Base-by-base conservation (phyloP, 92 coral and sea anemone genomes). In the Epizoanthus scotinus region DNA sequence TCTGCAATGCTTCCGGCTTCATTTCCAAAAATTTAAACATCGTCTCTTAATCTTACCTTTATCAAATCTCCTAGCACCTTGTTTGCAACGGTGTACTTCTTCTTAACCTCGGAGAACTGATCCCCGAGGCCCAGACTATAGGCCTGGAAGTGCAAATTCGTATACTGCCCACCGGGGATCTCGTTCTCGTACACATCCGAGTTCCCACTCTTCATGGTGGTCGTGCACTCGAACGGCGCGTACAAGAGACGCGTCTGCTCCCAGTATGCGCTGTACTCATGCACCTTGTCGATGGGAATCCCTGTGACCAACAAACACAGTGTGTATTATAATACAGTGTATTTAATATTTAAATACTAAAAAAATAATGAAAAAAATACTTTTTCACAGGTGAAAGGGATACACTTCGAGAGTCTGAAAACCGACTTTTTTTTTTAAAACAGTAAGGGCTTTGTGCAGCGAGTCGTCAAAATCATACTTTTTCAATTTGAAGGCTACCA, bases 131-230 rank as follows among this genome's bases (percentile, higher is more conserved):
- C 99, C 36, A 96, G 92, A 27, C 92, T 93, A 86, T 91, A 91
- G n/a, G 99, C 99, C 89, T 96, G 99, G 98, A 96, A 96, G 79
- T 96, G 99, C 4, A 96, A 88, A 84, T 96, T 96, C 72, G 99
- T 96, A 86, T 96, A 96, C 84, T 96, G 99, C 19, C 99, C 99
- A 3, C 99, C 99, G 0, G 99, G 99, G 25, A 96, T 96, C 87
- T 96, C 99, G 81, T 96, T 96, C 78, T 96, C 97, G 73, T 96
- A 96, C 59, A 96, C 99, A 57, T 96, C 99, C 15, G 99, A 93
- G 86, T 96, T 93, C 9, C 99, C 97, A 8, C 90, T 89, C 87
- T 96, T 96, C 99, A 96, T 96, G 0, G 99, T 96, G 54, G 94
- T 95, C 1, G 99, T 96, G 87, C 99, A 85, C 58, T 96, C 98